These are phyloP conservation scores for Chydorus sphaericus DNA, from an alignment of 2,888 invertebrate genomes.

Conservation along the genomic window DNA sequence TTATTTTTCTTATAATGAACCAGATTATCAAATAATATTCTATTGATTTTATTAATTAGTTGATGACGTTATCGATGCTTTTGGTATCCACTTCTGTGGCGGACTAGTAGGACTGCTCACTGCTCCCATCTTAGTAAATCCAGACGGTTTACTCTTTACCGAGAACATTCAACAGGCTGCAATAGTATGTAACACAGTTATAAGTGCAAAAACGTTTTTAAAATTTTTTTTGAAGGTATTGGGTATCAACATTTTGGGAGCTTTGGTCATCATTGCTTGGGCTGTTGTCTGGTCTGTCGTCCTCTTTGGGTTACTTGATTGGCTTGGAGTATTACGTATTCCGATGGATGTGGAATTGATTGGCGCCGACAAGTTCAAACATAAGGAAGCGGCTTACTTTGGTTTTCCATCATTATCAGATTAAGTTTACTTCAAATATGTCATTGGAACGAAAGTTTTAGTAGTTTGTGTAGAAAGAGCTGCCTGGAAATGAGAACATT, in stretches of 20 bases:
- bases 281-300: neutral
- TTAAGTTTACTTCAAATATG: too few species aligned
- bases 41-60: neutral
- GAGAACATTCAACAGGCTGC: too few species aligned
- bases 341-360: neutral
- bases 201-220: too few species aligned
- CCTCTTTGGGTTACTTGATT: neutral
- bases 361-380: neutral
- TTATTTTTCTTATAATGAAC: too few species aligned
- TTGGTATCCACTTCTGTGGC: neutral
- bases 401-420: too few species aligned
- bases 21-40: neutral
- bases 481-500: too few species aligned
- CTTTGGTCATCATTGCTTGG: neutral
- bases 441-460: too few species aligned
- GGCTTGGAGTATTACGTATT: neutral
- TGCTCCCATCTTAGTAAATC: neutral
- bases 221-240: too few species aligned
- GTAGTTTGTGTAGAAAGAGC: too few species aligned
- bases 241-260: neutral
- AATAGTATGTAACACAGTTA: too few species aligned
- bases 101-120: neutral
- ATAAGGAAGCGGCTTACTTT: neutral
- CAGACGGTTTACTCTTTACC: neutral
- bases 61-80: neutral